These are phyloP conservation scores for Climacteris rufus DNA, from an alignment of 2,113 vertebrate genomes.

Conservation along the genomic window DNA sequence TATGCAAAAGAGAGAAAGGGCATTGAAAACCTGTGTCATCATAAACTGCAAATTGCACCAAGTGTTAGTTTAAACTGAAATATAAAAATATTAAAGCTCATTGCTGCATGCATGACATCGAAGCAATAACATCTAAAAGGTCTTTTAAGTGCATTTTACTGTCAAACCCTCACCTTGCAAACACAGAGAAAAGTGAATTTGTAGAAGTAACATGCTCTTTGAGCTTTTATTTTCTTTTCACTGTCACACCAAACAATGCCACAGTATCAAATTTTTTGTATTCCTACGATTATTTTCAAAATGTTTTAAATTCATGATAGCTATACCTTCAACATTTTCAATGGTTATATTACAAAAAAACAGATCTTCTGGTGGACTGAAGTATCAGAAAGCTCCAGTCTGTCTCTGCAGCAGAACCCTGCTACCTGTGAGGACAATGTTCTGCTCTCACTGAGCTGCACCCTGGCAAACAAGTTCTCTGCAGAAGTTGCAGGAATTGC, in stretches of 20 bases:
- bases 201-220: background rate
- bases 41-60: background rate
- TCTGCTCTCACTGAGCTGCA: background rate
- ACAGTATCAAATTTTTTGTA: background rate
- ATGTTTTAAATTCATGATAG: background rate
- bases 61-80: background rate
- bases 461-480: background rate
- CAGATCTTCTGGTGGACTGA: background rate
- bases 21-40: background rate
- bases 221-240: background rate
- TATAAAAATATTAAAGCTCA: background rate
- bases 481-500: background rate
- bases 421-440: background rate
- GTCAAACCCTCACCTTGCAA: background rate
- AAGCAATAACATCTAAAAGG: background rate
- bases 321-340: background rate
- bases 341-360: background rate
- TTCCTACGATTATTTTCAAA: background rate
- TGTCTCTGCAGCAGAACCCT: background rate
- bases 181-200: background rate
- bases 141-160: background rate
- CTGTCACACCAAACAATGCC: background rate
- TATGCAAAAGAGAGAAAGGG: background rate
- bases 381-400: background rate
- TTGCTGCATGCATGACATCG: background rate